Percentiles rank a stretch among this genome's conserved stretches.
Evolutionary conservation across 2,797 vertebrate species (phyloP).

Genomic region (Liparis tanakae): DNA sequence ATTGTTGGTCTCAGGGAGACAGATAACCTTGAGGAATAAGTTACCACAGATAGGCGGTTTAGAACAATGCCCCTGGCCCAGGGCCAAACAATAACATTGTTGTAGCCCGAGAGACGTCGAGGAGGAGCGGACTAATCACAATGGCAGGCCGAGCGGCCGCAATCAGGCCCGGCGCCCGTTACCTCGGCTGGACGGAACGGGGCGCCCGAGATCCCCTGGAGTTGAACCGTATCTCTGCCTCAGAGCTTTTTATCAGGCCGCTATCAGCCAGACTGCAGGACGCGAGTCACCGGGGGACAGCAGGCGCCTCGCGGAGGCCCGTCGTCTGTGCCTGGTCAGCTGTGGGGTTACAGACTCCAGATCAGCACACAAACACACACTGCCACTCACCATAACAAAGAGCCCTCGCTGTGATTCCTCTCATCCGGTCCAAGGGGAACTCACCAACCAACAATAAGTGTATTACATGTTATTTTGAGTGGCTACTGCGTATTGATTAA

Average conservation of each 20-base stretch:
- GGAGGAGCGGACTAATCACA: slow-evolving; percentile 24
- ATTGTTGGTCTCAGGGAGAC: slow-evolving; percentile 16
- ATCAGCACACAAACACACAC: slow-evolving; percentile 36
- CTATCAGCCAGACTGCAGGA: slow-evolving; percentile 70
- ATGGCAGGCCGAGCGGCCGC: slow-evolving; percentile 10
- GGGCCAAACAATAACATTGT: slow-evolving; percentile 42
- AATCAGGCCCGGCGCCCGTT: slow-evolving; percentile 20
- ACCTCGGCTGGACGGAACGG: slow-evolving; percentile 34
- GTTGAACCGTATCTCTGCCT: slow-evolving; percentile 42
- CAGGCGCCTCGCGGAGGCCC: slow-evolving; percentile 41
- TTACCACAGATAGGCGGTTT: slow-evolving; percentile 20
- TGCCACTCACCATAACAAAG: slow-evolving; percentile 18
- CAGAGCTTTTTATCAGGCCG: slow-evolving; percentile 65
- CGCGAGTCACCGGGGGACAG: slow-evolving; percentile 39
- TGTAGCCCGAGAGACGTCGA: slow-evolving; percentile 12
- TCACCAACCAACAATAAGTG: not conserved
- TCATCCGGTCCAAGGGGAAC: not conserved
- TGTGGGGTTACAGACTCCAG: slow-evolving; percentile 56
- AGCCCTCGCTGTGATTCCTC: not conserved
- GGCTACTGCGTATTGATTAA: slow-evolving; percentile 34
- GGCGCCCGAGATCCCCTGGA: slow-evolving; percentile 13
- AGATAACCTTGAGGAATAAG: slow-evolving; percentile 27
- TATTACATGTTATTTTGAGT: not conserved
- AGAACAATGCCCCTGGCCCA: slow-evolving; percentile 30
- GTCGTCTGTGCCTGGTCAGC: slow-evolving; percentile 53